Evolutionary conservation across 2,797 vertebrate species (phyloP).

Genomic region (Cyprinella venusta): DNA sequence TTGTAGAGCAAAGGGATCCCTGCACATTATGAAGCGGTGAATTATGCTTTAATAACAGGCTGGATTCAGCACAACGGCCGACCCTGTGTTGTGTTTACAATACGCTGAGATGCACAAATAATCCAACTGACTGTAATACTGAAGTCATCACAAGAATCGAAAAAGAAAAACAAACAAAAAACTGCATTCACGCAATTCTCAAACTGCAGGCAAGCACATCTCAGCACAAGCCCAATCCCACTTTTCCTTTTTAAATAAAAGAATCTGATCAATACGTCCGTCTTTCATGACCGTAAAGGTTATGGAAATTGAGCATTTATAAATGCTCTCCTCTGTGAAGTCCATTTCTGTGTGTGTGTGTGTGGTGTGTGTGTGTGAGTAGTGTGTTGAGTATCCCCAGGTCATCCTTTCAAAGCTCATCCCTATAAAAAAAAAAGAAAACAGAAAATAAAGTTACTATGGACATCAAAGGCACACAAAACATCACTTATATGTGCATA

Average conservation of each 20-base stretch:
- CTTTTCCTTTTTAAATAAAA: slow-evolving; percentile 31
- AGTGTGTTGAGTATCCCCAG: slow-evolving; percentile 79
- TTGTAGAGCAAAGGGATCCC: slow-evolving; percentile 13
- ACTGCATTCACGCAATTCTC: slow-evolving; percentile 51
- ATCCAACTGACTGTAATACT: slow-evolving; percentile 66
- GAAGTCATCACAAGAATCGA: slow-evolving; percentile 70
- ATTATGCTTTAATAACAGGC: slow-evolving; percentile 71
- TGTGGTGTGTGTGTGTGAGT: slow-evolving; percentile 50
- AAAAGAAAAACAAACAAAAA: slow-evolving; percentile 75
- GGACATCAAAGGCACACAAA: not conserved
- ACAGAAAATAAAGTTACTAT: slow-evolving; percentile 52
- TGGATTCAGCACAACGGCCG: slow-evolving; percentile 48
- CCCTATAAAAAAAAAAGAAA: slow-evolving; percentile 79
- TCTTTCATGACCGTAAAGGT: slow-evolving; percentile 43
- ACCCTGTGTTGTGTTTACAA: slow-evolving; percentile 64
- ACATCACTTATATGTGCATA: not conserved
- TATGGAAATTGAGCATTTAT: slow-evolving; percentile 30
- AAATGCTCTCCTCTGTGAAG: slow-evolving; percentile 32
- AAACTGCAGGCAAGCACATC: slow-evolving; percentile 55
- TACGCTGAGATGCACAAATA: slow-evolving; percentile 66
- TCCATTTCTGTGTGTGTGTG: slow-evolving; percentile 40
- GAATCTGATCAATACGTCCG: slow-evolving; percentile 28
- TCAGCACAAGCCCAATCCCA: slow-evolving; percentile 49
- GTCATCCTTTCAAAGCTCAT: slow-evolving; percentile 94
- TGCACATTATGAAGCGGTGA: slow-evolving; percentile 60